These are phyloP conservation scores for Nymphalis io DNA, from an alignment of 1,140 invertebrate genomes.

Conservation along the genomic window DNA sequence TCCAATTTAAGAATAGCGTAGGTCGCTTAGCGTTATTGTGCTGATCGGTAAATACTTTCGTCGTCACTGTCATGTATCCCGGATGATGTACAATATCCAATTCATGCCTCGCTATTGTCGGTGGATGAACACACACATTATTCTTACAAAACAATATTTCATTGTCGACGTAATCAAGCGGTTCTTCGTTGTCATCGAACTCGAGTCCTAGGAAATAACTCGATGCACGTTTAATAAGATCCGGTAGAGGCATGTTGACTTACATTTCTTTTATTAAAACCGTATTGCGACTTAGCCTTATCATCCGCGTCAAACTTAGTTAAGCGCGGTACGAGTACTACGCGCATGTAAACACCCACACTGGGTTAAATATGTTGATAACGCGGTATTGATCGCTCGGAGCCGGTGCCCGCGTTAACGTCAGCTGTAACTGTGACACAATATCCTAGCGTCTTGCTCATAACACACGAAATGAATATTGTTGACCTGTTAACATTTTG, in stretches of 20 bases:
- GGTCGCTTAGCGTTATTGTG: constrained; percentile 87
- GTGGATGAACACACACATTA: constrained; percentile 97
- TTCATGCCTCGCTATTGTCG: constrained; percentile 88
- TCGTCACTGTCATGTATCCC: constrained; percentile 94
- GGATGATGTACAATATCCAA: constrained; percentile 93
- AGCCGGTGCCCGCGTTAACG: constrained; percentile 51
- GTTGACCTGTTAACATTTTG: constrained; percentile 14
- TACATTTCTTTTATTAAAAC: constrained; percentile 62
- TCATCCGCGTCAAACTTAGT: constrained; percentile 63
- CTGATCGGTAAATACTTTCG: constrained; percentile 86
- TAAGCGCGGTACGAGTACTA: constrained; percentile 64
- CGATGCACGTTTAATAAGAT: constrained; percentile 87
- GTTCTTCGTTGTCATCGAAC: constrained; percentile 82
- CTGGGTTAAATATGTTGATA: constrained; percentile 64
- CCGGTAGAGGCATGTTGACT: constrained; percentile 86
- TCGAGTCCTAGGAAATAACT: constrained; percentile 88
- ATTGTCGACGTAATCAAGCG: constrained; percentile 87
- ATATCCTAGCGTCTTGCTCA: constrained; percentile 27
- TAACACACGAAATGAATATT: constrained; percentile 18
- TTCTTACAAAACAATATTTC: constrained; percentile 94
- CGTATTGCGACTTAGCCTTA: constrained; percentile 45
- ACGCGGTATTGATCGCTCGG: constrained; percentile 70
- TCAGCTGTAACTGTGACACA: constrained; percentile 52
- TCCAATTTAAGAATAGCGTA: constrained; percentile 95
- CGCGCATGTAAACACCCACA: constrained; percentile 77